Conservation (phyloP, 1,140 invertebrate genomes). For the Cyclargus thomasi region DNA sequence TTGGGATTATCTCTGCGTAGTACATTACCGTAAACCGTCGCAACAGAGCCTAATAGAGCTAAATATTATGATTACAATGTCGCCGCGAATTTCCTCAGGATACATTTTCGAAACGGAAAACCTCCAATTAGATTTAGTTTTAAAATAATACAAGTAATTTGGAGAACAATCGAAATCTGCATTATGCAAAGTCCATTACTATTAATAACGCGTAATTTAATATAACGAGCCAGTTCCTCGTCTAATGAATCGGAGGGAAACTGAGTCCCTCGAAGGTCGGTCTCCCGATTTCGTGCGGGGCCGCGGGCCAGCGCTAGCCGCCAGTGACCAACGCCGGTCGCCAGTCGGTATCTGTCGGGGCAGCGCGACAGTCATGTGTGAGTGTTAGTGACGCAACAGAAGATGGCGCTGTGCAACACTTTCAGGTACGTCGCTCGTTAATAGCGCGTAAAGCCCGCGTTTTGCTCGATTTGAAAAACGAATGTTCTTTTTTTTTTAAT, state of each 20-base stretch:
- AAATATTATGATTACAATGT: background rate
- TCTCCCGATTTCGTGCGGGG: constrained; percentile 23
- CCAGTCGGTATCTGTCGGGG: constrained; percentile 17
- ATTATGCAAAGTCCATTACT: constrained; percentile 11
- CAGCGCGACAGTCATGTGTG: constrained; percentile 33
- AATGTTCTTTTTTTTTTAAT: background rate
- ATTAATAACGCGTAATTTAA: constrained; percentile 6
- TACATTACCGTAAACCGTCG: background rate
- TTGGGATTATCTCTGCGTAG: background rate
- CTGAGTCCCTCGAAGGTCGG: constrained; percentile 24
- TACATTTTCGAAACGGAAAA: background rate
- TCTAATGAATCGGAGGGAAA: constrained; percentile 28
- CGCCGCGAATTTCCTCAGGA: background rate
- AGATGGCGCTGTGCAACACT: constrained; percentile 45
- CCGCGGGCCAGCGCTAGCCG: constrained; percentile 17
- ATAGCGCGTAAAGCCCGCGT: background rate
- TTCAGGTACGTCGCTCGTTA: constrained; percentile 37
- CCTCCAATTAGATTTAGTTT: background rate
- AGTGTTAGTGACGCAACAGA: constrained; percentile 30
- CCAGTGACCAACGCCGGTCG: constrained; percentile 27
- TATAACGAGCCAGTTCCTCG: constrained; percentile 5
- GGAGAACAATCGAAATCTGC: background rate
- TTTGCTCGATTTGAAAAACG: background rate
- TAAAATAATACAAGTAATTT: background rate
- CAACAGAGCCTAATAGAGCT: no score